phyloP scores from a whole-genome alignment of 53 echinoderm and acorn worm species.

The Glandiceps talaboti region DNA sequence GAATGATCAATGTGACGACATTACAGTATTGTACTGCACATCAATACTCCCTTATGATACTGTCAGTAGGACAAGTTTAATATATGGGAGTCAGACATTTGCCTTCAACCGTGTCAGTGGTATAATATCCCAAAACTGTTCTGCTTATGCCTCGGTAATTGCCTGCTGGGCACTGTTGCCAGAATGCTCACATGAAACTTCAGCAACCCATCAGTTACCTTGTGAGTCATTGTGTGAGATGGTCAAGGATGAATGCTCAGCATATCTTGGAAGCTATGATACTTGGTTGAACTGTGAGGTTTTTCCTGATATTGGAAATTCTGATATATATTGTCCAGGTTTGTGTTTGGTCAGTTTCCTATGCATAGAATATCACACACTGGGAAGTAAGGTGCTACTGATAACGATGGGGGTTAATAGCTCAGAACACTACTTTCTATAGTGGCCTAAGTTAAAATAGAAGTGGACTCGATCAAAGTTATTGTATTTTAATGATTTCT shows the following conservation, averaged over 20 bases:
- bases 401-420: too few relatives aligned
- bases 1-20: neutral
- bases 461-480: too few relatives aligned
- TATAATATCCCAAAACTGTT: neutral
- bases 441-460: too few relatives aligned
- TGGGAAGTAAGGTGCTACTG: too few relatives aligned
- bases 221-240: neutral
- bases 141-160: neutral
- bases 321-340: neutral
- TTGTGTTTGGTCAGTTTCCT: too few relatives aligned
- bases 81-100: neutral
- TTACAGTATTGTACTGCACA: neutral
- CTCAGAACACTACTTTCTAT: too few relatives aligned
- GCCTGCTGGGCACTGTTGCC: neutral
- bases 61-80: neutral
- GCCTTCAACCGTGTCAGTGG: too few relatives aligned
- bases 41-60: neutral
- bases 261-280: neutral
- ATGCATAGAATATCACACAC: too few relatives aligned
- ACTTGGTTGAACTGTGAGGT: neutral
- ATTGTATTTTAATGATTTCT: too few relatives aligned
- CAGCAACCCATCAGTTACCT: neutral
- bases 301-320: neutral
- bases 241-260: neutral
- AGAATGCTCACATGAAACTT: neutral